Percentiles rank a stretch among this genome's conserved stretches.
Evolutionary conservation across 2,888 invertebrate species (phyloP).

Genomic region (Nezara viridula): DNA sequence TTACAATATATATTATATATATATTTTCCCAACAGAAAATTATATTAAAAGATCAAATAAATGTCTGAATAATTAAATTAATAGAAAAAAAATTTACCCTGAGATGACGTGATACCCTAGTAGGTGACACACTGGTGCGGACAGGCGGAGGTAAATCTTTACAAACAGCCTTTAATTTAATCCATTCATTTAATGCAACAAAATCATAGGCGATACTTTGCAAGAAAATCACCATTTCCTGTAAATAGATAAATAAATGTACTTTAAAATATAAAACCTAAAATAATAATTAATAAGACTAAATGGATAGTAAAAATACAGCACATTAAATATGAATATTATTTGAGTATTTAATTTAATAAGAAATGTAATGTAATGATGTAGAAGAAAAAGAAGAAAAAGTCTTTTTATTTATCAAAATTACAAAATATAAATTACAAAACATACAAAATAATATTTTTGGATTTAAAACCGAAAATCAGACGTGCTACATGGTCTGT

Average conservation of each 20-base stretch:
- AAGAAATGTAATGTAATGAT: neutral
- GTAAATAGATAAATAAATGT: neutral
- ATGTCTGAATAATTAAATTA: neutral
- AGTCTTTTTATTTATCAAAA: too few relatives aligned
- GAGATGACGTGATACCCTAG: neutral
- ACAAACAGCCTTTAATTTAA: slow-evolving; percentile 93
- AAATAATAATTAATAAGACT: neutral
- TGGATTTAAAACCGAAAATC: too few relatives aligned
- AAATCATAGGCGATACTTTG: slow-evolving; percentile 45
- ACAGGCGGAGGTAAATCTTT: slow-evolving; percentile 89
- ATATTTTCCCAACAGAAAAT: neutral
- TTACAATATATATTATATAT: too few relatives aligned
- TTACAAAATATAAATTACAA: too few relatives aligned
- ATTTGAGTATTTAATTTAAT: too few relatives aligned
- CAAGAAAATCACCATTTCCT: slow-evolving; percentile 18
- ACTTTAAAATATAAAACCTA: neutral
- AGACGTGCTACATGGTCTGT: too few relatives aligned
- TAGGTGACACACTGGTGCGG: slow-evolving; percentile 72
- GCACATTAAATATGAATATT: neutral
- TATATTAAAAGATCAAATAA: neutral
- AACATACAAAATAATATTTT: too few relatives aligned
- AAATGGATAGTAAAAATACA: neutral
- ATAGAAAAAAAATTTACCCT: neutral
- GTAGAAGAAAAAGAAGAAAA: too few relatives aligned
- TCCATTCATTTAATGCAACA: slow-evolving; percentile 77